Evolutionary conservation across 1,140 invertebrate species (phyloP).

Genomic region (Spodoptera frugiperda): DNA sequence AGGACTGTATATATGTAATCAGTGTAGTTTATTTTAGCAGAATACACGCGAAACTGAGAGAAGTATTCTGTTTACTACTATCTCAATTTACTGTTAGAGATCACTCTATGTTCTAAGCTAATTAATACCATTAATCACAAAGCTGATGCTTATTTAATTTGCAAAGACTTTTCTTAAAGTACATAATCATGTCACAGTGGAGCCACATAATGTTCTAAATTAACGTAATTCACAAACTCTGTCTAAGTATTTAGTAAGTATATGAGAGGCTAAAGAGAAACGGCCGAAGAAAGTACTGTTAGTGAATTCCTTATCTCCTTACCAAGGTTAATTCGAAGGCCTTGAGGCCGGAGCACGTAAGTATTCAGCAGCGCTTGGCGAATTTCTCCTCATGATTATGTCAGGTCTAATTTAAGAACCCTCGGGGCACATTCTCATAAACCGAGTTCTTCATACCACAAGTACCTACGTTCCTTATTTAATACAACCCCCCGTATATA

Average conservation of each 20-base stretch:
- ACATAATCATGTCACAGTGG: not conserved
- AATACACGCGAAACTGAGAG: too few species aligned
- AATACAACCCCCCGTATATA: constrained; percentile 13
- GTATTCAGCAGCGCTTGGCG: constrained; percentile 31
- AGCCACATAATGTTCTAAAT: not conserved
- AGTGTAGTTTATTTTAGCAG: too few species aligned
- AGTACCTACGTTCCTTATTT: constrained; percentile 15
- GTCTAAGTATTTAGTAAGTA: not conserved
- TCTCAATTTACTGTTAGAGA: too few species aligned
- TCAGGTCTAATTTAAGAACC: constrained; percentile 52
- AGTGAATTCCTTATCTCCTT: constrained; percentile 48
- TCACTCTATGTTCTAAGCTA: too few species aligned
- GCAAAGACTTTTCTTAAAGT: too few species aligned
- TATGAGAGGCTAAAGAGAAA: constrained; percentile 2
- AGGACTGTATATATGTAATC: too few species aligned
- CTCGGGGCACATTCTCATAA: constrained; percentile 45
- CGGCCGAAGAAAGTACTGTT: constrained; percentile 22
- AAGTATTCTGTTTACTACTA: too few species aligned
- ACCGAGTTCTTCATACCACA: constrained; percentile 25
- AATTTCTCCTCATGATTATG: constrained; percentile 51
- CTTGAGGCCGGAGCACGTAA: constrained; percentile 34
- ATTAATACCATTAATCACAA: too few species aligned
- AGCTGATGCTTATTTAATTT: too few species aligned
- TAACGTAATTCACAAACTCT: not conserved
- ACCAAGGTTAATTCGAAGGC: constrained; percentile 44